Evolutionary conservation across 2,113 vertebrate species (phyloP), one percentile per base, ranked within the genome.

Genomic region (Martes martes): DNA sequence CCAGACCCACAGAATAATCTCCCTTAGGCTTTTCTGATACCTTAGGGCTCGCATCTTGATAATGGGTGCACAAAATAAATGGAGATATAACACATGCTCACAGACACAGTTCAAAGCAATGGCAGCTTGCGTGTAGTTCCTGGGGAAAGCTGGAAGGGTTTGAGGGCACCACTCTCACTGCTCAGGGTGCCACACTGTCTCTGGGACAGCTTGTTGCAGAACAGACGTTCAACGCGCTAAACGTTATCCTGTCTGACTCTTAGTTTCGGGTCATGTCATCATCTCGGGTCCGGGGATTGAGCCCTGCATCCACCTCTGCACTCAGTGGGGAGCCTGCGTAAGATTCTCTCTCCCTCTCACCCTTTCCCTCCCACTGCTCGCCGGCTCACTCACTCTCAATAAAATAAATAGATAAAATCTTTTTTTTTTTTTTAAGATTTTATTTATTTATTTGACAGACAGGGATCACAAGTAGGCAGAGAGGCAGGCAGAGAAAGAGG

Each of bases 151-250:
- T 67, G 63, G 31, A 67, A 67, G 69, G n/a, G 18, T 19, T 71
- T 36, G n/a, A 36, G 16, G 7, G 39, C 1, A 5, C 11, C 23
- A 24, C 73, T 26, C 23, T 26, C 2, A 7, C 74, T 16, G 42
- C 74, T 78, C 74, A 42, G 71, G 10, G 10, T 10, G 36, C 57
- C 11, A 1, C 24, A 6, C 24, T 15, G 13, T 24, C 24, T 16
- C 24, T 42, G 6, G 45, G 39, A 76, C 24, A 45, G 73, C 13
- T 78, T 15, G 26, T 45, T 78, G 42, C 26, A 47, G 15, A 47
- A 47, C 26, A 18, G 9, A 47, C 0, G 15, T 42, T 47, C 15
- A 31, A 5, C 8, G 15, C 2, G 11, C 61, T 63, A 0, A 28
- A 63, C 24, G 13, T 26, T 63, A 1, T 28, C 26, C 24, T 63